Evolutionary conservation across 2,797 vertebrate genomes (phyloP).

Genomic region (Lemur catta): DNA sequence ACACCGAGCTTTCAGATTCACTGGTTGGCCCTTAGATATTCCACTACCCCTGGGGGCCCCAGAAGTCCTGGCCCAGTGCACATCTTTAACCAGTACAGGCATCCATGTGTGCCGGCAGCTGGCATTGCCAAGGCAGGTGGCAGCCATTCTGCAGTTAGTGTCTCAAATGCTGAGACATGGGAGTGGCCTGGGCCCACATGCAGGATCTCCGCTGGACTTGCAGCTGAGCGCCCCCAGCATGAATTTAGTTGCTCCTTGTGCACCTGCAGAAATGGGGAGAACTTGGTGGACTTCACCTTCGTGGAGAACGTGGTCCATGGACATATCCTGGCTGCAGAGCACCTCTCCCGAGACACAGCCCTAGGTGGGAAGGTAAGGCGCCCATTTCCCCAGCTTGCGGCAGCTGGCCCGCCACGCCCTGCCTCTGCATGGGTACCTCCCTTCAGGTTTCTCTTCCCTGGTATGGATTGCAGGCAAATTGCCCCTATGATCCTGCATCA

Average conservation of each 20-base stretch:
- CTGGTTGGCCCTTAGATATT: background rate
- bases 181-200: background rate
- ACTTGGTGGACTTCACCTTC: slow-evolving; percentile 97
- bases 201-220: background rate
- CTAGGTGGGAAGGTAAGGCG: slow-evolving; percentile 92
- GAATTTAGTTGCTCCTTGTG: background rate
- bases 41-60: background rate
- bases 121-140: background rate
- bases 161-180: background rate
- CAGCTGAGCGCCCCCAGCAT: background rate
- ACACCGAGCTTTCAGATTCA: background rate
- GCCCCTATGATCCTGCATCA: background rate
- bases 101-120: background rate
- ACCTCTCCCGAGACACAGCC: slow-evolving; percentile 86
- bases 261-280: slow-evolving; percentile 90
- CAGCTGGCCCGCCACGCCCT: background rate
- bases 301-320: slow-evolving; percentile 98
- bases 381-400: background rate
- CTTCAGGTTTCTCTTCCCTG: background rate
- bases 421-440: background rate
- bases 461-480: background rate
- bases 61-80: background rate
- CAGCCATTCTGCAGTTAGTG: background rate
- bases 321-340: slow-evolving; percentile 95
- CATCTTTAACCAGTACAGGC: background rate